Percentiles rank a stretch among this genome's conserved stretches.
These are phyloP conservation scores for Philopotamus ludificatus DNA, from an alignment of 1,140 invertebrate species.

Conservation along the genomic window DNA sequence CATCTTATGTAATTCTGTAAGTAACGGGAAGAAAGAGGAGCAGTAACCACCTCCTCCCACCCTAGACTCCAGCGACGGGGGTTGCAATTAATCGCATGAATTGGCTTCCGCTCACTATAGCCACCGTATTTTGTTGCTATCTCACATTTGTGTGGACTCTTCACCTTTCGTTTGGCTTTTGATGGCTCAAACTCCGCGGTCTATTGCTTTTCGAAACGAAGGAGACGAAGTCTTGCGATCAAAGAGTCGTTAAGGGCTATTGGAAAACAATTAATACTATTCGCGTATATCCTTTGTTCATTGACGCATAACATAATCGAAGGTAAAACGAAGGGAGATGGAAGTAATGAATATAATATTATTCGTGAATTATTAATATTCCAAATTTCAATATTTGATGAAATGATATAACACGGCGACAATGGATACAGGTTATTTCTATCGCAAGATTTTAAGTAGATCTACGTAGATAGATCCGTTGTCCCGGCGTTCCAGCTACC, in stretches of 20 bases:
- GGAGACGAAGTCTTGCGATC: background rate
- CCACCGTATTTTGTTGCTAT: slow-evolving; percentile 32
- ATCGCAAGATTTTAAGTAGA: too few species aligned
- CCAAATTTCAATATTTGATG: too few species aligned
- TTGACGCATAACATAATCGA: too few species aligned
- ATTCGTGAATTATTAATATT: too few species aligned
- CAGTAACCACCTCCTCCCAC: background rate
- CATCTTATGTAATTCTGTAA: slow-evolving; percentile 2
- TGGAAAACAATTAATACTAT: background rate
- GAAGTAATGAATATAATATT: too few species aligned
- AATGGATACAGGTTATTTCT: too few species aligned
- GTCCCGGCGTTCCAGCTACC: too few species aligned
- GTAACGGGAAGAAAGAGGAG: background rate
- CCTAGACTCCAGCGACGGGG: background rate
- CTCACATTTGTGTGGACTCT: slow-evolving; percentile 3
- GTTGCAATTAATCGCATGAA: slow-evolving; percentile 36
- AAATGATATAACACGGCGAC: too few species aligned
- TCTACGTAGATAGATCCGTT: too few species aligned
- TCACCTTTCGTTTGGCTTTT: background rate
- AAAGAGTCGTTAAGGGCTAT: background rate
- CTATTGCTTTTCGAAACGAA: background rate
- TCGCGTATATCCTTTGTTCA: background rate
- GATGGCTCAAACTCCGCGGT: background rate
- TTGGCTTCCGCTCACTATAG: slow-evolving; percentile 25
- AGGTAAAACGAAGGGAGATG: too few species aligned